Evolutionary conservation across 1,140 invertebrate species (phyloP).

Genomic region (Ceratosolen fusciceps): DNA sequence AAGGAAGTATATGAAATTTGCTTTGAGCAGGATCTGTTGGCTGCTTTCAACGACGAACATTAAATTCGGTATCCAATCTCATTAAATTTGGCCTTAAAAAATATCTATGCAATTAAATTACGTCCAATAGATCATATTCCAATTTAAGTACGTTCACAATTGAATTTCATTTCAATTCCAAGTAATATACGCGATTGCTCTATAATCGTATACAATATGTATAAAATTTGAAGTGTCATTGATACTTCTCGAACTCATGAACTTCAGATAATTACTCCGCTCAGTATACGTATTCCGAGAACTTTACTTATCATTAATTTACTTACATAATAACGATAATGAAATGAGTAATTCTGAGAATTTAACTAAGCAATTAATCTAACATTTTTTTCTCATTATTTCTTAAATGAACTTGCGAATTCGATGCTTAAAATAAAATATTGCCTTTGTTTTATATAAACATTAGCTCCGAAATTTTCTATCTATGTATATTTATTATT

Average conservation of each 20-base stretch:
- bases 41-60: too few species aligned
- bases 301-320: conserved; percentile 2
- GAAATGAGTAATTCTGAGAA: background rate
- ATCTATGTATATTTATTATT: too few species aligned
- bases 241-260: conserved; percentile 5
- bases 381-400: too few species aligned
- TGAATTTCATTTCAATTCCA: background rate
- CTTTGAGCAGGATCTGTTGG: too few species aligned
- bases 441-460: too few species aligned
- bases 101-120: background rate
- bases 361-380: too few species aligned
- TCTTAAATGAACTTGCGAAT: too few species aligned
- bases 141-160: background rate
- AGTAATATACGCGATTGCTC: background rate
- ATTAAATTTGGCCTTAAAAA: background rate
- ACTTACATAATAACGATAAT: background rate
- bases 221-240: conserved; percentile 14
- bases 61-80: too few species aligned
- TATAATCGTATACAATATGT: conserved; percentile 13
- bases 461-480: too few species aligned
- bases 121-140: background rate
- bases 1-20: too few species aligned
- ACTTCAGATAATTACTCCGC: conserved; percentile 1
- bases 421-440: too few species aligned
- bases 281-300: background rate